phyloP scores from a whole-genome alignment of 2,797 vertebrate species.

The Macropus fuliginosus region DNA sequence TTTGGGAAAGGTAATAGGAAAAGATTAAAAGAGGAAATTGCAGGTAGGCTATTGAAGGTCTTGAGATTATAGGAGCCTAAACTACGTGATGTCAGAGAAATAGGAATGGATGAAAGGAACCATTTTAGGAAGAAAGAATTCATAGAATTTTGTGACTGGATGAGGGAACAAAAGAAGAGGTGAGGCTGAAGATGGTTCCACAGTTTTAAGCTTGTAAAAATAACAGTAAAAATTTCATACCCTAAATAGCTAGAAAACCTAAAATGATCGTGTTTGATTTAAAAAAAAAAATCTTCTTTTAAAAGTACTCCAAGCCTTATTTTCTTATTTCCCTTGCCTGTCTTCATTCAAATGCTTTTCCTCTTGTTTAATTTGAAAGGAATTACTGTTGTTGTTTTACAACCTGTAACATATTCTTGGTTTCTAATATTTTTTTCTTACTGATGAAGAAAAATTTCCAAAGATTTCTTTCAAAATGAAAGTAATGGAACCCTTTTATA shows the following conservation, averaged over 20 bases:
- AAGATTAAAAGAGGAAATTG: not conserved
- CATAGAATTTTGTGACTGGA: not conserved
- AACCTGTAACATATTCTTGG: constrained; percentile 1
- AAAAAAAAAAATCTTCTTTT: not conserved
- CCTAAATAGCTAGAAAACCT: constrained; percentile 22
- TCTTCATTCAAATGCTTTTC: constrained; percentile 15
- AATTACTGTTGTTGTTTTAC: constrained; percentile 46
- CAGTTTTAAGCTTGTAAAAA: not conserved
- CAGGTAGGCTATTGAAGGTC: not conserved
- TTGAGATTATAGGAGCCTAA: not conserved
- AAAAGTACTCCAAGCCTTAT: not conserved
- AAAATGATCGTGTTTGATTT: not conserved
- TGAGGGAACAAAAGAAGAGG: not conserved
- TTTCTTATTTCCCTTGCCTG: not conserved
- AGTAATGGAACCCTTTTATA: not conserved
- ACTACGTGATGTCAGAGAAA: not conserved
- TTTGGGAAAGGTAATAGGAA: not conserved
- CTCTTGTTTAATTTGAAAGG: constrained; percentile 24
- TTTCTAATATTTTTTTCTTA: not conserved
- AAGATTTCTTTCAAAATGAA: constrained; percentile 24
- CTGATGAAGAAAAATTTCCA: constrained; percentile 22
- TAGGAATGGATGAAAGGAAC: not conserved
- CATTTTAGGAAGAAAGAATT: not conserved
- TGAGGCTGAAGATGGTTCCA: not conserved
- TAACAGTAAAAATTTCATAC: not conserved